phyloP scores from a whole-genome alignment of 2,113 vertebrate genomes.

The Heterotis niloticus region DNA sequence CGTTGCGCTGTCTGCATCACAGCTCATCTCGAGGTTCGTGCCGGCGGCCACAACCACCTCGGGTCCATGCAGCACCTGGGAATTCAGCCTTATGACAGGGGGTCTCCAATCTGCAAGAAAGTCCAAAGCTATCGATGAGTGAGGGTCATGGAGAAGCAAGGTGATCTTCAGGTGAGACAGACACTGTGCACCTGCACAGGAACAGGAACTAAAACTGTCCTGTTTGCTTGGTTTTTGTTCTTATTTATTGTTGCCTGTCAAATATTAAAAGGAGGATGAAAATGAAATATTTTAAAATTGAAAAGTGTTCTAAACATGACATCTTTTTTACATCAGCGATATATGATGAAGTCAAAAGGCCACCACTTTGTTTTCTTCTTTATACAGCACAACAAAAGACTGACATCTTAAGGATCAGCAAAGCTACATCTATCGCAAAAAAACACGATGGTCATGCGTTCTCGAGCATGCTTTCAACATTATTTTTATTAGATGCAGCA shows the following conservation, averaged over 20 bases:
- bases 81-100: slow-evolving; percentile 47
- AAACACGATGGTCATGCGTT: no score
- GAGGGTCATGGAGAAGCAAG: background rate
- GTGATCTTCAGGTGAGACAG: background rate
- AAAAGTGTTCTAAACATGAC: no score
- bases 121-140: slow-evolving; percentile 2
- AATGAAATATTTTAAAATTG: no score
- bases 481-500: no score
- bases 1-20: slow-evolving; percentile 38
- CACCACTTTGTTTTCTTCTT: no score
- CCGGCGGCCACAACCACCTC: slow-evolving; percentile 34
- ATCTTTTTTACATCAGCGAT: no score
- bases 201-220: background rate
- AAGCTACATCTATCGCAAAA: no score
- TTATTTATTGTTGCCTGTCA: background rate
- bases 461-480: no score
- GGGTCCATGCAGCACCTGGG: slow-evolving; percentile 16
- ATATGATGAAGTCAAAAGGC: no score
- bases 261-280: background rate
- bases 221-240: background rate
- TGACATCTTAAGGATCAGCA: no score
- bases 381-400: no score
- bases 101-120: slow-evolving; percentile 36
- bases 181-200: background rate
- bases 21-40: slow-evolving; percentile 40